A percentile compares a stretch with the other conserved stretches of the same genome.
These are phyloP conservation scores for Aleiodes sp. DNA, from an alignment of 1,140 invertebrate species.

Conservation along the genomic window DNA sequence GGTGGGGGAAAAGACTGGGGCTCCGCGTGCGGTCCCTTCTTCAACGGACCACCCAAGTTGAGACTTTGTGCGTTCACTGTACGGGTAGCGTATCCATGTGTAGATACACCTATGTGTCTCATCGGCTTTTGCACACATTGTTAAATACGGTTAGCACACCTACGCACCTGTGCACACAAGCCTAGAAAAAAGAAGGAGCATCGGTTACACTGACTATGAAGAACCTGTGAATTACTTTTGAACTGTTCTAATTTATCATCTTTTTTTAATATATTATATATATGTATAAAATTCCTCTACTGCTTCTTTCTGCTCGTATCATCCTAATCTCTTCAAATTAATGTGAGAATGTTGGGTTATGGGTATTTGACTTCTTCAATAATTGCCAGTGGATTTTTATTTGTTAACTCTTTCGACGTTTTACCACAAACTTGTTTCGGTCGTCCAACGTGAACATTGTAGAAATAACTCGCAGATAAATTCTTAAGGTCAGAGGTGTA, in stretches of 20 bases:
- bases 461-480: not conserved
- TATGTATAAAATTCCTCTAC: too few species aligned
- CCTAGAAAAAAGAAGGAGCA: not conserved
- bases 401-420: too few species aligned
- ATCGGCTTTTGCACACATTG: conserved; percentile 22
- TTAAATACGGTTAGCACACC: conserved; percentile 42
- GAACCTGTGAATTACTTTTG: not conserved
- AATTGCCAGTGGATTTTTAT: too few species aligned
- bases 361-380: too few species aligned
- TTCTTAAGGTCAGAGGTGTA: not conserved
- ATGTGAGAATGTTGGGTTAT: too few species aligned
- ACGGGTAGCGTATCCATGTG: conserved; percentile 10
- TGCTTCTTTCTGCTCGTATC: too few species aligned
- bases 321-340: too few species aligned
- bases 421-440: too few species aligned
- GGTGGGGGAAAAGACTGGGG: conserved; percentile 56
- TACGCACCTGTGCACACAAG: conserved; percentile 44
- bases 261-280: too few species aligned
- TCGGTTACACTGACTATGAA: not conserved
- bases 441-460: not conserved
- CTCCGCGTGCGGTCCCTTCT: conserved; percentile 66
- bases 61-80: conserved; percentile 50
- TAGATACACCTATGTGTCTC: conserved; percentile 24
- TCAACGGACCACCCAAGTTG: conserved; percentile 65
- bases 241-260: not conserved